Conservation (phyloP, 2,797 vertebrate genomes). For the Chelon labrosus region DNA sequence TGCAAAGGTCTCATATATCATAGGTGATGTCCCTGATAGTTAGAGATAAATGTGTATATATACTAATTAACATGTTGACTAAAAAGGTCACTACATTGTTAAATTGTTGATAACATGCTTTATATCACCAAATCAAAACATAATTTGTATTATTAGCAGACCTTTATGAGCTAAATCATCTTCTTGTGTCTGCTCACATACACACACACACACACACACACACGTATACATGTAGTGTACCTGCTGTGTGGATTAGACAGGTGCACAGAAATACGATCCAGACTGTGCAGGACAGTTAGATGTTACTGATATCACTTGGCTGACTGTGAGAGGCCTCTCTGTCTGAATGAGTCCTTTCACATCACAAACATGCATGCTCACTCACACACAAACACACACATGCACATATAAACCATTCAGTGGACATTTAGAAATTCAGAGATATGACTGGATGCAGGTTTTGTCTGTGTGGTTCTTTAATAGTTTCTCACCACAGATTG, state of each 20-base stretch:
- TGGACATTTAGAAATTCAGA: slow-evolving; percentile 14
- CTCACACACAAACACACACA: slow-evolving; percentile 22
- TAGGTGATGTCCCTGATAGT: no score
- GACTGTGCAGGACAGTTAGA: slow-evolving; percentile 61
- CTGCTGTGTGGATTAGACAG: slow-evolving; percentile 37
- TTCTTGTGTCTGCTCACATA: slow-evolving; percentile 4
- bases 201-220: not conserved
- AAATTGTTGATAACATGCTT: not conserved
- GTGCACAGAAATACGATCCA: slow-evolving; percentile 43
- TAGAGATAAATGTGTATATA: not conserved
- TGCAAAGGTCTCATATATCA: no score
- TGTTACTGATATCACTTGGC: slow-evolving; percentile 76
- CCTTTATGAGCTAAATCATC: not conserved
- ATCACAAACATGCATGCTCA: slow-evolving; percentile 27
- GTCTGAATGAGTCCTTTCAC: slow-evolving; percentile 70
- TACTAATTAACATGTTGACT: not conserved
- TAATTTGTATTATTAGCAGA: not conserved
- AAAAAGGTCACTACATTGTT: not conserved
- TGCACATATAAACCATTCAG: slow-evolving; percentile 27
- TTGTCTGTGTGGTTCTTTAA: slow-evolving; percentile 18
- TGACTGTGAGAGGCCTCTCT: slow-evolving; percentile 63
- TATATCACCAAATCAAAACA: not conserved
- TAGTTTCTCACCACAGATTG: slow-evolving; percentile 2
- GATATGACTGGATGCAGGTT: slow-evolving; percentile 12
- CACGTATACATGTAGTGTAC: not conserved